Evolutionary conservation across 2,888 invertebrate genomes (phyloP), one percentile per base, ranked within the genome.

Genomic region (Leptopterna dolabrata): DNA sequence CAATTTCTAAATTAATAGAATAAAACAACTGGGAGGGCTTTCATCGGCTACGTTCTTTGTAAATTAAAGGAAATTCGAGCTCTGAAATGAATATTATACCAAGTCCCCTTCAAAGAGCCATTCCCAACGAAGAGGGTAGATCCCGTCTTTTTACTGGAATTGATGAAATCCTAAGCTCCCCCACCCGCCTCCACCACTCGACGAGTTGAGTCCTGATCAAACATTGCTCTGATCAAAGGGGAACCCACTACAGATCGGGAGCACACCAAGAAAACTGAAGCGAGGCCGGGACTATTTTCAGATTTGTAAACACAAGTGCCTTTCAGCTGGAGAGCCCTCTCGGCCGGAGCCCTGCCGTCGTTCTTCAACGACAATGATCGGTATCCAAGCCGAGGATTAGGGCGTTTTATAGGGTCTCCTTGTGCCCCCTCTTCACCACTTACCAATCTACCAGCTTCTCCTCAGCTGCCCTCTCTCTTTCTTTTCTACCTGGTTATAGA

Each of bases 151-250:
- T 73, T 73, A 41, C 41, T 30, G 30, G 73, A 73, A 41, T 19
- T 73, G 73, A 73, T 73, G 73, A 73, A 73, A 73, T 73, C 73
- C 73, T 14, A 73, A 73, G 73, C 73, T 27, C 36, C 16, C 19
- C 36, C 73, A 36, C 41, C 36, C 73, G 36, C n/a, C n/a, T n/a
- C n/a, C 16, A 7, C 36, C 73, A 36, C 41, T 73, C 73, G 36
- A 41, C 73, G 41, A 73, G 73, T 36, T 30, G 73, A 73, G 41
- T 24, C 45, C 78, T 78, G 78, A 78, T 78, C 78, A 78, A 78
- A 78, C 78, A 78, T 78, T 78, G 78, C 27, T 27, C 45, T 78
- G 78, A 78, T 78, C 78, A 78, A 78, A 78, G 78, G 78, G 24
- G 78, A 45, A 73, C 73, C 73, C 27, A 29, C 29, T 73, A 4